A percentile compares a stretch with the other conserved stretches of the same genome.
These are phyloP conservation scores for Oenanthe melanoleuca DNA, from an alignment of 2,113 vertebrate genomes.

Conservation along the genomic window DNA sequence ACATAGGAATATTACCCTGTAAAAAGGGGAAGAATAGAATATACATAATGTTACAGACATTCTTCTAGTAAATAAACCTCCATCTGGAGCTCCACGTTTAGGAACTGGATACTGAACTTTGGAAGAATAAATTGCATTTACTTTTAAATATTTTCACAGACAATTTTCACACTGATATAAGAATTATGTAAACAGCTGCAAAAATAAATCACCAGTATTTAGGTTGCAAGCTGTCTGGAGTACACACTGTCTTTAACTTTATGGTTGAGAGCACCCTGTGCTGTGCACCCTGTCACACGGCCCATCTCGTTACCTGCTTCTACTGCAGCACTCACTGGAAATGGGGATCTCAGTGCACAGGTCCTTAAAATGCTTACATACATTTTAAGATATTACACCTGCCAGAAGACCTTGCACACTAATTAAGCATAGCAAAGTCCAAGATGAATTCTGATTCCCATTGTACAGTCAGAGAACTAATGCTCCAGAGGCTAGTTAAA, in stretches of 20 bases:
- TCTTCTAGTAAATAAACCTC: constrained; percentile 48
- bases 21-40: neutral
- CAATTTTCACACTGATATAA: constrained; percentile 53
- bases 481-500: neutral
- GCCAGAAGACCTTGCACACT: neutral
- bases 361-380: neutral
- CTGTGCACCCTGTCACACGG: neutral
- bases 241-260: neutral
- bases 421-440: neutral
- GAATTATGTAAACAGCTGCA: constrained; percentile 36
- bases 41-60: neutral
- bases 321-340: neutral
- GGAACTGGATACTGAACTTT: constrained; percentile 63
- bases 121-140: constrained; percentile 66
- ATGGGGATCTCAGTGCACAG: neutral
- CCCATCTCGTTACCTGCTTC: neutral
- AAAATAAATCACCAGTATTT: constrained; percentile 13
- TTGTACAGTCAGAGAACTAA: neutral
- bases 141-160: constrained; percentile 60
- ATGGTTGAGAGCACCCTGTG: neutral
- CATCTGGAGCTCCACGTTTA: constrained; percentile 50
- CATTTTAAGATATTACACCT: neutral
- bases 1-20: neutral
- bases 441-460: neutral
- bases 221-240: constrained; percentile 13